phyloP scores from a whole-genome alignment of 2,888 invertebrate genomes.

The Lasioglossum zephyrum region DNA sequence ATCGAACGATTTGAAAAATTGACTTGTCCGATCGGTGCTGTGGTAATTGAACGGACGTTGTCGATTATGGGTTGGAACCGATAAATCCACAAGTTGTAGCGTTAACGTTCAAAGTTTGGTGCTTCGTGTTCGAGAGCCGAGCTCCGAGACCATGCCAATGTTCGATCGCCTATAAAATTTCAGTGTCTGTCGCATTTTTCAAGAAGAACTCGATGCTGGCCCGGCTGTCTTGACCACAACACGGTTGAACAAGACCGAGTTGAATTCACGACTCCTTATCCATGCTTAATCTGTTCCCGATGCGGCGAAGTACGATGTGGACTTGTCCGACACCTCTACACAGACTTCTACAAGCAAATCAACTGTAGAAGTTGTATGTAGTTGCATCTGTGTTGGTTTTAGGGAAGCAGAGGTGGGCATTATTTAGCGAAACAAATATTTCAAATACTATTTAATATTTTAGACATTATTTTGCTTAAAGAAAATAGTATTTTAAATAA shows the following conservation, averaged over 20 bases:
- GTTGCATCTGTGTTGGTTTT: neutral
- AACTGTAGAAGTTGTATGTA: neutral
- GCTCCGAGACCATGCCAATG: neutral
- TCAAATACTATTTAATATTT: too few relatives aligned
- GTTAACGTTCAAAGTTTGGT: neutral
- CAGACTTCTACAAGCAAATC: neutral
- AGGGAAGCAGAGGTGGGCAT: too few relatives aligned
- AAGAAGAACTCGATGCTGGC: neutral
- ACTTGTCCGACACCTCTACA: neutral
- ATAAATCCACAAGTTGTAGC: conserved; percentile 7
- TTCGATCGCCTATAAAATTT: neutral
- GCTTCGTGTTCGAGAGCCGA: neutral
- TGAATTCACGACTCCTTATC: neutral
- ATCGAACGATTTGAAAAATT: neutral
- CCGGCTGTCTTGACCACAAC: neutral
- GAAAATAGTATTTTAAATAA: too few relatives aligned
- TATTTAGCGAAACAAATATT: too few relatives aligned
- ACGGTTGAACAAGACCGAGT: neutral
- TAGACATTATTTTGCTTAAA: too few relatives aligned
- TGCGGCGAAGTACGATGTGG: neutral
- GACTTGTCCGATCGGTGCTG: neutral
- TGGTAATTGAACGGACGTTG: neutral
- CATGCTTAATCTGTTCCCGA: neutral
- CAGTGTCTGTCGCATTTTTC: neutral
- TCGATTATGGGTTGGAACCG: neutral